phyloP scores from a whole-genome alignment of 2,113 vertebrate species.

The Thunnus thynnus region DNA sequence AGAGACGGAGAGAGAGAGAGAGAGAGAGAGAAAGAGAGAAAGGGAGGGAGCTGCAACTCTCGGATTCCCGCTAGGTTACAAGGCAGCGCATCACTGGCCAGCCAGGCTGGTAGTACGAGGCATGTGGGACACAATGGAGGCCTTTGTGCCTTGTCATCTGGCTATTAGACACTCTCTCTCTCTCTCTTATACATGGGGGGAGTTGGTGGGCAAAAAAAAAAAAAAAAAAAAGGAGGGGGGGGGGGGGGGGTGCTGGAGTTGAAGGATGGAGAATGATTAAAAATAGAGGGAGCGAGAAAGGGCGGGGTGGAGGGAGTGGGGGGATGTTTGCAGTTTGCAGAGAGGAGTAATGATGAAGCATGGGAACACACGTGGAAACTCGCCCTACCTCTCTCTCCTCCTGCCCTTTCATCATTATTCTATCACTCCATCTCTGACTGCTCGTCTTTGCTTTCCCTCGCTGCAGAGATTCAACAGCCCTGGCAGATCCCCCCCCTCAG shows the following conservation, averaged over 20 bases:
- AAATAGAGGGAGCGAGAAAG: constrained; percentile 37
- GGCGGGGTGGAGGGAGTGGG: not conserved
- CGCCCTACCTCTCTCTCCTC: constrained; percentile 11
- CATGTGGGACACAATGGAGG: constrained; percentile 83
- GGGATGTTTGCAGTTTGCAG: constrained; percentile 11
- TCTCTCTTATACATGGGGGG: constrained; percentile 56
- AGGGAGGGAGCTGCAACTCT: constrained; percentile 22
- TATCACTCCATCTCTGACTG: constrained; percentile 35
- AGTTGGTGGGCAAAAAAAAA: not conserved
- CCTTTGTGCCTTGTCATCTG: constrained; percentile 86
- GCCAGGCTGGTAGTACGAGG: constrained; percentile 81
- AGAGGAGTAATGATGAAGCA: constrained; percentile 64
- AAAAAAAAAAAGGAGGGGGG: not conserved
- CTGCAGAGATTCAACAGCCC: constrained; percentile 41
- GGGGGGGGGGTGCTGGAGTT: constrained; percentile 21
- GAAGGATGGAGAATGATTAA: constrained; percentile 73
- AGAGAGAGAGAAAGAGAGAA: constrained; percentile 7
- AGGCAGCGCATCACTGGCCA: constrained; percentile 79
- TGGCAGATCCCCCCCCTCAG: constrained; percentile 30
- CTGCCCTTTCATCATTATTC: constrained; percentile 46
- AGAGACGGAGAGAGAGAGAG: constrained; percentile 60
- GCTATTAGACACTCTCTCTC: constrained; percentile 69
- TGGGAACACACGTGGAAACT: constrained; percentile 51
- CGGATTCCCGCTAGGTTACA: constrained; percentile 75
- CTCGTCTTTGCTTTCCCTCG: constrained; percentile 6